These are phyloP conservation scores for Manis crassicaudata DNA, from an alignment of 2,797 vertebrate species.

Conservation along the genomic window DNA sequence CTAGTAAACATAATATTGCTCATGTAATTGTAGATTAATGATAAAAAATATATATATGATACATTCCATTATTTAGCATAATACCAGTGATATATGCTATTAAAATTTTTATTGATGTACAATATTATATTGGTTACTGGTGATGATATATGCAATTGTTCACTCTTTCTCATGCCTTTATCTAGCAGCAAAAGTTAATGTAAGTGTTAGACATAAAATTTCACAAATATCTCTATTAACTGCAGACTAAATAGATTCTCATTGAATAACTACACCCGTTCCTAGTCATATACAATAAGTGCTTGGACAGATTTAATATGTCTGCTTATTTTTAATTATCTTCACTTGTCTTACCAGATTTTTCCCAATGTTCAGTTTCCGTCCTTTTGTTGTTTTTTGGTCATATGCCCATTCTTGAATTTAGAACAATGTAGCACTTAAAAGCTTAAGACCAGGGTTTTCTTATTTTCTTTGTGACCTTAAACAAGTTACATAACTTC, in stretches of 20 bases:
- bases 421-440: background rate
- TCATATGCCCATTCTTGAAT: background rate
- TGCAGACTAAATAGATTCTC: background rate
- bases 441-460: background rate
- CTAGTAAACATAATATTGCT: too few species aligned
- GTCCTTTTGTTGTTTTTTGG: background rate
- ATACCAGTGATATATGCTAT: background rate
- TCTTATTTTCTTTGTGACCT: background rate
- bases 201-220: background rate
- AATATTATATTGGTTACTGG: too few species aligned
- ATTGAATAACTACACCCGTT: background rate
- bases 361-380: background rate
- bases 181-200: background rate
- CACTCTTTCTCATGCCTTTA: background rate
- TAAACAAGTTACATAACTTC: constrained; percentile 2
- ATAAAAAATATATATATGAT: background rate
- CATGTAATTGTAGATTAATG: too few species aligned
- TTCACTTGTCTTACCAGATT: constrained; percentile 28
- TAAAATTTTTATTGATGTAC: too few species aligned
- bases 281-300: background rate
- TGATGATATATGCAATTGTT: background rate
- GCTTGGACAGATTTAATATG: background rate
- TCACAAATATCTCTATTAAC: background rate
- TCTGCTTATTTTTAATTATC: constrained; percentile 40
- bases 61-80: background rate